Percentiles rank a stretch among this genome's conserved stretches.
Evolutionary conservation across 37 sponge, comb jelly and placozoan genomes (phyloP).

Genomic region (Corticium candelabrum): DNA sequence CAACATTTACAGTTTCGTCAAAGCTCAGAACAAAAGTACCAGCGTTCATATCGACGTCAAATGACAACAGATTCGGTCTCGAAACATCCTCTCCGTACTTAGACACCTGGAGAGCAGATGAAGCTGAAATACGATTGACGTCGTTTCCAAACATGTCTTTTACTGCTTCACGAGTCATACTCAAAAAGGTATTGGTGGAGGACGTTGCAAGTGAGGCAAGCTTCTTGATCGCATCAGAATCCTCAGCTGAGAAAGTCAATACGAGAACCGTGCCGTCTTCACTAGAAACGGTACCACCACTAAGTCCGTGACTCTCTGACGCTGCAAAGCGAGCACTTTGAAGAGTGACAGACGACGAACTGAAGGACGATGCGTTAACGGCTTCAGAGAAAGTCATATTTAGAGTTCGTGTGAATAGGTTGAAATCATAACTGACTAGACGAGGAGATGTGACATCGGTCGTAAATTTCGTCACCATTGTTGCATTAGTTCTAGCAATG

Average conservation of each 20-base stretch:
- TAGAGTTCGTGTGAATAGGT: constrained; percentile 21
- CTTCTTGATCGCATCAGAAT: constrained; percentile 49
- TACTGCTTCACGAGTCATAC: constrained; percentile 1
- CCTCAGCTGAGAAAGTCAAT: constrained; percentile 26
- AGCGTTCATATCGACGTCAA: constrained; percentile 36
- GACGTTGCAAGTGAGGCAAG: constrained; percentile 9
- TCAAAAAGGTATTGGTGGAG: background rate
- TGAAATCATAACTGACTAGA: constrained; percentile 5
- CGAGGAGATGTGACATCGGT: constrained; percentile 22
- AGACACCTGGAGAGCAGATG: background rate
- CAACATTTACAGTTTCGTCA: constrained; percentile 75
- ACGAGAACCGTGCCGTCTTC: constrained; percentile 10
- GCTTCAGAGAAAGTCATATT: constrained; percentile 72
- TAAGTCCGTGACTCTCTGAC: background rate
- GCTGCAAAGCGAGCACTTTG: background rate
- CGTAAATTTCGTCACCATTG: constrained; percentile 22
- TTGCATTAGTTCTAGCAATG: constrained; percentile 18
- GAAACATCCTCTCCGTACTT: constrained; percentile 23
- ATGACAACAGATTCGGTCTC: constrained; percentile 26
- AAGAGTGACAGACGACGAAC: background rate
- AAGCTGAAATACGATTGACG: background rate
- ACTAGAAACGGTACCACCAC: constrained; percentile 8
- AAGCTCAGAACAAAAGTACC: constrained; percentile 37
- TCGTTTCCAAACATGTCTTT: constrained; percentile 39
- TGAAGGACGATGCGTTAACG: constrained; percentile 19